Conservation (phyloP, 2,888 invertebrate species). For the Diarsia dahlii region DNA sequence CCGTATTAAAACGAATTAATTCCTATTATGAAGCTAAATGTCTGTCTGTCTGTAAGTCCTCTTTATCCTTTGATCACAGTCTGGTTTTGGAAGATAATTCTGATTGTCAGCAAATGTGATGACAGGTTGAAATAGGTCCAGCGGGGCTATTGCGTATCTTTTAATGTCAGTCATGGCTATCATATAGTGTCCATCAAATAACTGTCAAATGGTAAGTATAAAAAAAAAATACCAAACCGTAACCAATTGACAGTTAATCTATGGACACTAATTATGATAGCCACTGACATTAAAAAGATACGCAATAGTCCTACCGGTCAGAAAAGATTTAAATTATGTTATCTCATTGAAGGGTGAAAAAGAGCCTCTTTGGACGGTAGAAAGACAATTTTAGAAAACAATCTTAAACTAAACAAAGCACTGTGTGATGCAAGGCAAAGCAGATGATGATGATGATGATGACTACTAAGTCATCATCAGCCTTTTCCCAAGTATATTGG, state of each 20-base stretch:
- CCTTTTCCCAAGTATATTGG: too few relatives aligned
- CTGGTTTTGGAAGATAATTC: constrained; percentile 12
- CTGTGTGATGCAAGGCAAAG: neutral
- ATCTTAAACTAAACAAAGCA: neutral
- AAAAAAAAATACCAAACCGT: too few relatives aligned
- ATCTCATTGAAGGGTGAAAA: neutral
- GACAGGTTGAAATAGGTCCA: constrained; percentile 20
- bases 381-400: neutral
- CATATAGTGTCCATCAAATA: too few relatives aligned
- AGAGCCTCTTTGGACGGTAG: neutral
- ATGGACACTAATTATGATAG: too few relatives aligned
- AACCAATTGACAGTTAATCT: too few relatives aligned
- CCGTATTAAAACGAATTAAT: constrained; percentile 48
- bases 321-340: neutral
- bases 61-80: constrained; percentile 40
- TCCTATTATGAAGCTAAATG: constrained; percentile 37
- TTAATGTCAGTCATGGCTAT: too few relatives aligned
- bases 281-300: too few relatives aligned
- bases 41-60: constrained; percentile 18
- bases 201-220: too few relatives aligned
- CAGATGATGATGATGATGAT: too few relatives aligned
- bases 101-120: neutral
- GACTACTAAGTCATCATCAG: too few relatives aligned
- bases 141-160: too few relatives aligned
- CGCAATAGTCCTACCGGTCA: too few relatives aligned